Evolutionary conservation across 2,797 vertebrate genomes (phyloP).

Genomic region (Varecia variegata): DNA sequence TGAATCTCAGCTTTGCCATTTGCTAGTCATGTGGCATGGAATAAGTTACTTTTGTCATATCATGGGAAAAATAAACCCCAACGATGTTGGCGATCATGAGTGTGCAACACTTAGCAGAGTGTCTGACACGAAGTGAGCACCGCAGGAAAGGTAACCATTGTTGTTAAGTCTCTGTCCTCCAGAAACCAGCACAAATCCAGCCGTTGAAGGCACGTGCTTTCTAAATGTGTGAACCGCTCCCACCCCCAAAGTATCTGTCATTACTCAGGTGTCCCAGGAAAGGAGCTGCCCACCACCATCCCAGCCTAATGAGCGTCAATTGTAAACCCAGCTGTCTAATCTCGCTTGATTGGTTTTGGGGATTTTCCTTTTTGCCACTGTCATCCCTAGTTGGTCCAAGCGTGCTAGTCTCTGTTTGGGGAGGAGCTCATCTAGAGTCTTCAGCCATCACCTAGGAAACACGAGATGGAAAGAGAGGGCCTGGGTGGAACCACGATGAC

Average conservation of each 20-base stretch:
- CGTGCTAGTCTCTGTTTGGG: not conserved
- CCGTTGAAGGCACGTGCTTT: not conserved
- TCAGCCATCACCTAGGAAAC: not conserved
- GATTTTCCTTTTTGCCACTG: not conserved
- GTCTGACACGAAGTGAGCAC: not conserved
- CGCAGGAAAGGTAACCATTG: not conserved
- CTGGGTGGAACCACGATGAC: not conserved
- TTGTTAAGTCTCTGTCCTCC: not conserved
- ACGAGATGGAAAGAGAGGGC: not conserved
- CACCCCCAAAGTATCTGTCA: not conserved
- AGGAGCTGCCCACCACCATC: accelerated
- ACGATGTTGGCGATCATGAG: not conserved
- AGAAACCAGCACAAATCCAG: not conserved
- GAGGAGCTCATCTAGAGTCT: not conserved
- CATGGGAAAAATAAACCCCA: not conserved
- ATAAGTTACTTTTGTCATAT: not conserved
- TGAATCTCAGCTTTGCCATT: not conserved
- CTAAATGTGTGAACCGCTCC: not conserved
- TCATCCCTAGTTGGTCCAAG: not conserved
- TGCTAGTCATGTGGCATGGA: not conserved
- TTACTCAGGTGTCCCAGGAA: not conserved
- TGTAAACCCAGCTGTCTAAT: not conserved
- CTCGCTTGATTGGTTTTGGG: not conserved
- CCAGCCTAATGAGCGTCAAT: not conserved
- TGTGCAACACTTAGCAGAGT: not conserved